A percentile compares a stretch with the other conserved stretches of the same genome.
Conservation (phyloP, 2,888 invertebrate species). For the Furcula furcula region DNA sequence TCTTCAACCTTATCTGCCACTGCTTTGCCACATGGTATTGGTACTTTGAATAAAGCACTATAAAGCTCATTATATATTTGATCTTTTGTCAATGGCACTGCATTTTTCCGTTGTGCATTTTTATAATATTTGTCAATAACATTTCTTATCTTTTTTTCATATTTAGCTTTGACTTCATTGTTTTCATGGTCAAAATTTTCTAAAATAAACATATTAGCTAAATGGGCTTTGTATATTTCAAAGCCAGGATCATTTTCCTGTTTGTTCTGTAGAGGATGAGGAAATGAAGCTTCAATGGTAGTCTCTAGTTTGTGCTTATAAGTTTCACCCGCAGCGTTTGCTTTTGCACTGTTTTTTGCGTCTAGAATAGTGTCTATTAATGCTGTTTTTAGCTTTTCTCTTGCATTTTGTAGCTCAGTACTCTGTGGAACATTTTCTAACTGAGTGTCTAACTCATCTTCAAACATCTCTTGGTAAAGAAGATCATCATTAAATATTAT, state of each 20-base stretch:
- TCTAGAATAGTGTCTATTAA: slow-evolving; percentile 42
- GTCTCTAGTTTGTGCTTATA: slow-evolving; percentile 51
- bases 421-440: slow-evolving; percentile 39
- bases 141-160: slow-evolving; percentile 40
- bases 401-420: slow-evolving; percentile 30
- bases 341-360: slow-evolving; percentile 36
- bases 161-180: slow-evolving; percentile 43
- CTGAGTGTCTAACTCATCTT: slow-evolving; percentile 43
- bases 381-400: slow-evolving; percentile 33
- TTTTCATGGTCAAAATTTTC: slow-evolving; percentile 56
- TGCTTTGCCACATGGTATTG: slow-evolving; percentile 43
- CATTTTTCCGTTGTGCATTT: slow-evolving; percentile 41
- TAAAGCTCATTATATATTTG: slow-evolving; percentile 52
- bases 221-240: slow-evolving; percentile 53
- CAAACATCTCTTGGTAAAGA: slow-evolving; percentile 42
- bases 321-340: slow-evolving; percentile 41
- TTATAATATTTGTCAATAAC: slow-evolving; percentile 47
- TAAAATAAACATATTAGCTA: slow-evolving; percentile 54
- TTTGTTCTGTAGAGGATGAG: slow-evolving; percentile 32
- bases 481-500: slow-evolving; percentile 39
- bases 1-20: slow-evolving; percentile 49
- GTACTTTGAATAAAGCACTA: slow-evolving; percentile 47
- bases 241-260: slow-evolving; percentile 46
- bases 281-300: slow-evolving; percentile 48
- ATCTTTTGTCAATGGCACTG: slow-evolving; percentile 40